A percentile compares a stretch with the other conserved stretches of the same genome.
These are phyloP conservation scores for Lindbergichthys nudifrons DNA, from an alignment of 2,797 vertebrate species.

Conservation along the genomic window DNA sequence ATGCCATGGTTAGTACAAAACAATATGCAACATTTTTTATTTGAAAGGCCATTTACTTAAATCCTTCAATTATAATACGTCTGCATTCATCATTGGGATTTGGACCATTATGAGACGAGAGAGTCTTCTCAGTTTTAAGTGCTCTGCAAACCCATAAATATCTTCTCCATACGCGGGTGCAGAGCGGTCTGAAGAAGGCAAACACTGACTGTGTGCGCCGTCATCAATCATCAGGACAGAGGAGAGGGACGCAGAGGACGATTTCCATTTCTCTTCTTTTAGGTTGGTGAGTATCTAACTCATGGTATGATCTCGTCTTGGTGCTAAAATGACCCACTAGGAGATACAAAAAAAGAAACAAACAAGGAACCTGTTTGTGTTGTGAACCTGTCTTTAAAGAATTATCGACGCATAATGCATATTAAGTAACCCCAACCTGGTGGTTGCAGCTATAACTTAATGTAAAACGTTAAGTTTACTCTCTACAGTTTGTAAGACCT, in stretches of 20 bases:
- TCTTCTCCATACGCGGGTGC: constrained; percentile 44
- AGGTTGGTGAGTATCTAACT: not conserved
- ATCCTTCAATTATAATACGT: not conserved
- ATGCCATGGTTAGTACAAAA: not conserved
- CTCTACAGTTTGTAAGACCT: not conserved
- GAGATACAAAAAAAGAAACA: not conserved
- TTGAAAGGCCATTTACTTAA: not conserved
- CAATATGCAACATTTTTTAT: not conserved
- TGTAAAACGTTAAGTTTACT: not conserved
- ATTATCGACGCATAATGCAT: not conserved
- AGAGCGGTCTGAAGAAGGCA: constrained; percentile 67
- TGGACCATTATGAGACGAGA: constrained; percentile 10
- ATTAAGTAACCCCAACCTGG: not conserved
- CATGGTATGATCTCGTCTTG: not conserved
- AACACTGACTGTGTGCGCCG: constrained; percentile 68
- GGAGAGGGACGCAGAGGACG: constrained; percentile 13
- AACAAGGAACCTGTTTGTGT: not conserved
- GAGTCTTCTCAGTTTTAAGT: constrained; percentile 64
- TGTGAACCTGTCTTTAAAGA: not conserved
- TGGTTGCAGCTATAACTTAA: not conserved
- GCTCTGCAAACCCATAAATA: constrained; percentile 80
- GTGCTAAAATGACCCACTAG: not conserved
- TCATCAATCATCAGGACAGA: constrained; percentile 73
- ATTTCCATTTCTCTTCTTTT: constrained; percentile 12
- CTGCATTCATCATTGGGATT: not conserved